Evolutionary conservation across 2,888 invertebrate species (phyloP).

Genomic region (Macaria notata): DNA sequence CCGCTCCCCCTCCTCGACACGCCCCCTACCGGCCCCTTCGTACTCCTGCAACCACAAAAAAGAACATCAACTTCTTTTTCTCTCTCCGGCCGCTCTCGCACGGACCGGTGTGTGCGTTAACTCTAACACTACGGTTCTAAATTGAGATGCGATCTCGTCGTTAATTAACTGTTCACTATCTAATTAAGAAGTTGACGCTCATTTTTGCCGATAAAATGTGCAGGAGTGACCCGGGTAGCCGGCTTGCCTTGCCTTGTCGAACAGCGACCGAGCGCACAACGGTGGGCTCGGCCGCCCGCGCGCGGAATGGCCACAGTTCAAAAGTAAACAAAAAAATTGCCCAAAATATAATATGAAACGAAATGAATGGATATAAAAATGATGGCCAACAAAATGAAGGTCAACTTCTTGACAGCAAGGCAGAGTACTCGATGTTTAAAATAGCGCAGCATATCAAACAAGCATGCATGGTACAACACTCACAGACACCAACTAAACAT

Average conservation of each 20-base stretch:
- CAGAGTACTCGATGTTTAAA: conserved; percentile 76
- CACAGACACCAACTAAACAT: conserved; percentile 45
- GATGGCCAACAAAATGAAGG: conserved; percentile 96
- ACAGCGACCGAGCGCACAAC: conserved; percentile 66
- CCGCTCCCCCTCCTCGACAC: conserved; percentile 75
- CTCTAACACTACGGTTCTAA: conserved; percentile 80
- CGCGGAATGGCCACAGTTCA: conserved; percentile 74
- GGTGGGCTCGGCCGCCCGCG: conserved; percentile 59
- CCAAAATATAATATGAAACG: conserved; percentile 79
- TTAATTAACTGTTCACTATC: conserved; percentile 69
- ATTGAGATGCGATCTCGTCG: conserved; percentile 77
- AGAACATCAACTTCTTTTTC: conserved; percentile 95
- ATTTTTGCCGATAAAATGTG: conserved; percentile 87
- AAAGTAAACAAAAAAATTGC: conserved; percentile 68
- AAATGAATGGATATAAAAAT: conserved; percentile 85
- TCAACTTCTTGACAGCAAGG: conserved; percentile 95
- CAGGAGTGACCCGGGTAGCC: conserved; percentile 79
- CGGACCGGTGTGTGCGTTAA: conserved; percentile 76
- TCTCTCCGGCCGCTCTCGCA: conserved; percentile 69
- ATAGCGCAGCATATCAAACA: conserved; percentile 77
- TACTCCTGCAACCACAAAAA: conserved; percentile 94
- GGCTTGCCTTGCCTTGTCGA: conserved; percentile 75
- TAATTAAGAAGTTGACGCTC: conserved; percentile 93
- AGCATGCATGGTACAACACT: conserved; percentile 71
- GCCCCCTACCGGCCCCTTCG: conserved; percentile 86